Base-by-base conservation (phyloP, 2,797 vertebrate species). In the Acipenser transmontanus region DNA sequence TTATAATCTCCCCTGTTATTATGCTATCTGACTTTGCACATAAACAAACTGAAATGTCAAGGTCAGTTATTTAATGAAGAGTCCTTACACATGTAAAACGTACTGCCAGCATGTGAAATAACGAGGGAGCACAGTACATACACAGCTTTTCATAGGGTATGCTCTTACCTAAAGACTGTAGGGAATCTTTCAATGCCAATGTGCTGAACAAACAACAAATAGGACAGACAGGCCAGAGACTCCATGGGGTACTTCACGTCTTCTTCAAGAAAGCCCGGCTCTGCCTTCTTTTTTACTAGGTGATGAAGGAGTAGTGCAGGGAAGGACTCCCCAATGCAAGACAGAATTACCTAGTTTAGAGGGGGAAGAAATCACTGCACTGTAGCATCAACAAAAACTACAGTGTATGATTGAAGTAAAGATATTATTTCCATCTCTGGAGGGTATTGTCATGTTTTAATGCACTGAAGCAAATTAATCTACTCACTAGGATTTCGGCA, bases 171-270 rank as follows among this genome's bases (percentile, higher is more conserved):
- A 81, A 94, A 95, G 34, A 98, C 91, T 60, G 88, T 7, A 47
- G 97, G 97, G 68, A 98, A 91, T 63, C 73, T 81, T 68, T 94
- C 85, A 0, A 91, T 84, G 69, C 80, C 78, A 69, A 98, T 87
- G 70, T 89, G 85, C 68, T 95, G 94, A 67, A 96, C 97, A 82
- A 97, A 96, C n/a, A 98, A 71, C 12, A 99, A 78, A 63, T 98
- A 98, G 1, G 97, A 89, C 73, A 98, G 76, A 73, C 93, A 95
- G 0, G 95, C 96, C 76, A 88, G 76, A 1, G 94, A 87, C 69
- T 96, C 93, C 5, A 74, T 78, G 0, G 78, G 80, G 59, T 92
- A 76, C 50, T 86, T 85, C 64, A 1, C 63, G 59, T 81, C 84
- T 64, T 90, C 81, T 14, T 82, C 81, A 4, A 80, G 73, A 65